phyloP scores from a whole-genome alignment of 1,140 invertebrate species.

The Protaetia brevitarsis region DNA sequence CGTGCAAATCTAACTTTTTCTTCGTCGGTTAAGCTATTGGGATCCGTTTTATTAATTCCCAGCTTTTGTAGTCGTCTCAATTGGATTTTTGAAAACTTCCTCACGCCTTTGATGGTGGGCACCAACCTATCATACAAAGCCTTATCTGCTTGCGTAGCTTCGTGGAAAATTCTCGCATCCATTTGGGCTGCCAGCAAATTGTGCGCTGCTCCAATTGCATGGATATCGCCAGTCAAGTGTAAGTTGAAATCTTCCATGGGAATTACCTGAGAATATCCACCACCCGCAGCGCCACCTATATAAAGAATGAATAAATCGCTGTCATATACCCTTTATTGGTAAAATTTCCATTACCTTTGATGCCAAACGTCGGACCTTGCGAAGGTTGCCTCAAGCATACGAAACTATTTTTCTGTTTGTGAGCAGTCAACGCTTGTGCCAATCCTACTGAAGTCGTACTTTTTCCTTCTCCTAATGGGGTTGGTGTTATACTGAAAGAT shows the following conservation, averaged over 20 bases:
- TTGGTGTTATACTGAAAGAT: conserved; percentile 90
- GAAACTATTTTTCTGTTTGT: conserved; percentile 83
- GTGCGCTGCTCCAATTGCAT: conserved; percentile 96
- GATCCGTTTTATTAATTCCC: conserved; percentile 86
- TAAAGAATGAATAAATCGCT: background rate
- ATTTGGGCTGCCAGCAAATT: conserved; percentile 94
- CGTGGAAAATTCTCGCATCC: conserved; percentile 96
- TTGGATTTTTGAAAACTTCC: conserved; percentile 83
- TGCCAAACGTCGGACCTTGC: conserved; percentile 98
- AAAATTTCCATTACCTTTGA: conserved; percentile 68
- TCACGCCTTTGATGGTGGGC: conserved; percentile 69
- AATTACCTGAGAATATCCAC: conserved; percentile 92
- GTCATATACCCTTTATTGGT: background rate
- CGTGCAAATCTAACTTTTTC: conserved; percentile 80
- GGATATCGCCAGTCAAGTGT: conserved; percentile 98
- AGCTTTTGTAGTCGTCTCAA: conserved; percentile 74
- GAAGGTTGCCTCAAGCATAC: conserved; percentile 97
- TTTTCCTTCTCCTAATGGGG: conserved; percentile 96
- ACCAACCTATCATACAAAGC: conserved; percentile 87
- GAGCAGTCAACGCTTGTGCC: conserved; percentile 86
- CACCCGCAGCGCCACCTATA: conserved; percentile 86
- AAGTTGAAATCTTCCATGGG: conserved; percentile 99
- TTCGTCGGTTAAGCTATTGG: conserved; percentile 72
- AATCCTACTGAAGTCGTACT: conserved; percentile 94
- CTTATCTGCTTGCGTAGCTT: conserved; percentile 82